Conservation (phyloP, 1,140 invertebrate genomes). For the Antheraea mylitta region DNA sequence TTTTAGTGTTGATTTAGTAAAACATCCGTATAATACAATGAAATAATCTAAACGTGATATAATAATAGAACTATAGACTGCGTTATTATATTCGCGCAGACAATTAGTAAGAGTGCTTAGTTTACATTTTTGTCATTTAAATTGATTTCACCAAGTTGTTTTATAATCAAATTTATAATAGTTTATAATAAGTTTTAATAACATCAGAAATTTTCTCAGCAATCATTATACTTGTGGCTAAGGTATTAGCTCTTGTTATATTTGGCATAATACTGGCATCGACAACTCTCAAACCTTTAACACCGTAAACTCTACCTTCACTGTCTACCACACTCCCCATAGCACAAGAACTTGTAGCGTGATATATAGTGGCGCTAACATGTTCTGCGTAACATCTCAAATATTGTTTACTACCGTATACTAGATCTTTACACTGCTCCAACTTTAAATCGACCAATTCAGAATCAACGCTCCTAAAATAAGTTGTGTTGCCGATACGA, state of each 20-base stretch:
- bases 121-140: too few species aligned
- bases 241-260: conserved; percentile 4
- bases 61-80: too few species aligned
- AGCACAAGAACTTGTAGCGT: conserved; percentile 8
- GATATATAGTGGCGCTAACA: neutral
- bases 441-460: neutral
- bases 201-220: conserved; percentile 15
- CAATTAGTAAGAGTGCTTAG: too few species aligned
- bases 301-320: neutral
- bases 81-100: too few species aligned
- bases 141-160: too few species aligned
- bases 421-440: neutral
- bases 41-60: too few species aligned
- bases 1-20: too few species aligned
- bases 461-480: conserved; percentile 5
- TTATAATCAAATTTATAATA: too few species aligned
- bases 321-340: conserved; percentile 14
- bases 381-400: conserved; percentile 10
- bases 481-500: neutral
- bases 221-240: conserved; percentile 11
- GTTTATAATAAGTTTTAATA: conserved; percentile 11
- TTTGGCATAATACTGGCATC: conserved; percentile 14
- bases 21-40: too few species aligned
- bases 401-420: neutral
- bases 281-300: conserved; percentile 4